Percentiles rank a stretch among this genome's conserved stretches.
Conservation (phyloP, 2,797 vertebrate species). For the Danio aesculapii region DNA sequence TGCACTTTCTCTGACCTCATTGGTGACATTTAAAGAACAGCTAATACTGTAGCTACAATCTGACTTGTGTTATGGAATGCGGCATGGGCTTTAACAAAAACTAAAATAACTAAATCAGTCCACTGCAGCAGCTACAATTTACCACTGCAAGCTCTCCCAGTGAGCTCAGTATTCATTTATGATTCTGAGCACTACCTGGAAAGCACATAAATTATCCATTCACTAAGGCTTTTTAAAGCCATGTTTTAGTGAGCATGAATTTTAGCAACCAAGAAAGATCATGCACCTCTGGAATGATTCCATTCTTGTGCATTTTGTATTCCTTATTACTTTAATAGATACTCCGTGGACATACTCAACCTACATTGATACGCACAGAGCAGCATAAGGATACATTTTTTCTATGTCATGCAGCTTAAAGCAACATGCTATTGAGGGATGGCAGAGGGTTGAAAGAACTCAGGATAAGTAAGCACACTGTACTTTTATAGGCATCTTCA, state of each 20-base stretch:
- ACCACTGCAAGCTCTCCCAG: constrained; percentile 14
- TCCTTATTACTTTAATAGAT: constrained; percentile 24
- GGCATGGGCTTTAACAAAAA: constrained; percentile 10
- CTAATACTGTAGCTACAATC: constrained; percentile 3
- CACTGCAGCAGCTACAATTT: constrained; percentile 21
- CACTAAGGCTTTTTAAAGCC: constrained; percentile 43
- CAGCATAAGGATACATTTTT: constrained; percentile 29
- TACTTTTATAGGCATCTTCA: constrained; percentile 19
- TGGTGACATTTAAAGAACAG: constrained; percentile 15
- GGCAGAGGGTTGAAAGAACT: constrained; percentile 13
- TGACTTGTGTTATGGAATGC: constrained; percentile 31
- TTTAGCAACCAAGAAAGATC: constrained; percentile 13
- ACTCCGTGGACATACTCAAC: constrained; percentile 31
- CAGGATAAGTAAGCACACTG: constrained; percentile 24
- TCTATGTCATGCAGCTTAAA: constrained; percentile 39
- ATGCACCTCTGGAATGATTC: constrained; percentile 26
- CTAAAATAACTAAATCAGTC: constrained; percentile 41
- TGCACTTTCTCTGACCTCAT: constrained; percentile 14
- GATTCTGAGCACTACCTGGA: constrained; percentile 51
- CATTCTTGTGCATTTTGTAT: constrained; percentile 36
- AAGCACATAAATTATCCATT: constrained; percentile 57
- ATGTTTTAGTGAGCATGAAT: constrained; percentile 38
- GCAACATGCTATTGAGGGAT: constrained; percentile 32
- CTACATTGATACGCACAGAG: constrained; percentile 36
- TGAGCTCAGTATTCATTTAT: constrained; percentile 19